phyloP scores from a whole-genome alignment of 2,888 invertebrate genomes.

The Chydorus sphaericus region DNA sequence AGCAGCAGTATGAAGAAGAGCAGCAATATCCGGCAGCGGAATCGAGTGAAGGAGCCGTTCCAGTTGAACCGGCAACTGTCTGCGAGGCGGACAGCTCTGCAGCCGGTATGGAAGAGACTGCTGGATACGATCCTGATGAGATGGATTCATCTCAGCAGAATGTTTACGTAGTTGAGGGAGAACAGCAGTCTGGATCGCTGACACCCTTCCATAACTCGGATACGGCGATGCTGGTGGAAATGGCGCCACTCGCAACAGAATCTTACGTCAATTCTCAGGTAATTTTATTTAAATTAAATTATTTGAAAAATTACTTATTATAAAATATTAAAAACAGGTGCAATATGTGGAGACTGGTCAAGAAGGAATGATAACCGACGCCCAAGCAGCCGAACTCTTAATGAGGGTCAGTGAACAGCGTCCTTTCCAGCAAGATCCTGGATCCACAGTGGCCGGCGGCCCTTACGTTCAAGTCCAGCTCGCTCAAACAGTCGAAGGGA shows the following conservation, averaged over 20 bases:
- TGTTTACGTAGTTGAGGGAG: slow-evolving; percentile 6
- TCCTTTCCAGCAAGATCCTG: background rate
- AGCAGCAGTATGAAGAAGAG: too few relatives aligned
- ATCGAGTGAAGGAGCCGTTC: too few relatives aligned
- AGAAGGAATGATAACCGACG: slow-evolving; percentile 13
- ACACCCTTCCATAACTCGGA: background rate
- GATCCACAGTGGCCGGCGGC: background rate
- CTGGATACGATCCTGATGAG: background rate
- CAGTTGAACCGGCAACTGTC: background rate
- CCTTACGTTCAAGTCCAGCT: slow-evolving; percentile 11
- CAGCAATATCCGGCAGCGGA: background rate
- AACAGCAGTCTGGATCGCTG: background rate
- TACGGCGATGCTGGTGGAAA: slow-evolving; percentile 7
- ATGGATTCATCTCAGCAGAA: background rate
- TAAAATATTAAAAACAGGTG: background rate
- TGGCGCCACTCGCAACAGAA: slow-evolving; percentile 10
- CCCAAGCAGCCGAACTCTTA: slow-evolving; percentile 13
- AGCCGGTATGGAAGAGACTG: background rate
- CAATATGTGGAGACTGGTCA: slow-evolving; percentile 3
- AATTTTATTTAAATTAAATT: background rate
- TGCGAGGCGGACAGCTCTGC: background rate
- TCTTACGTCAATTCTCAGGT: slow-evolving; percentile 10
- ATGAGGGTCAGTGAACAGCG: slow-evolving; percentile 12
- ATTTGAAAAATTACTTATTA: background rate
- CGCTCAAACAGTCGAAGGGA: slow-evolving; percentile 10